A percentile compares a stretch with the other conserved stretches of the same genome.
Conservation (phyloP, 1,140 invertebrate genomes). For the Ditylenchus dipsaci region DNA sequence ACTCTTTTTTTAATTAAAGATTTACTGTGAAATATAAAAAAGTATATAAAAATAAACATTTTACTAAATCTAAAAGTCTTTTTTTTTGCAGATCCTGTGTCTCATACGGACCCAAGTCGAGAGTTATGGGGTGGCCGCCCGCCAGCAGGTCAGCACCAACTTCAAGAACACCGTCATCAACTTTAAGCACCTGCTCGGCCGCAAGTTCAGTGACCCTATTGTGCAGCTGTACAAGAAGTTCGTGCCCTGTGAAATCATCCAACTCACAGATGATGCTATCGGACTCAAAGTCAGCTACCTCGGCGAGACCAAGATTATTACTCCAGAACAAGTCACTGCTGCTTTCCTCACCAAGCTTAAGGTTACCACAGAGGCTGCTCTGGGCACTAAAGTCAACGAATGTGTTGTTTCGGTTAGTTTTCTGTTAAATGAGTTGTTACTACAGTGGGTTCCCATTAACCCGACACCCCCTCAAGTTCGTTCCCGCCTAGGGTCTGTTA, state of each 20-base stretch:
- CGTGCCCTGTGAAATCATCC: conserved; percentile 39
- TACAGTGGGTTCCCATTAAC: neutral
- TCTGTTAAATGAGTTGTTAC: neutral
- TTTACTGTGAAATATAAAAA: too few species aligned
- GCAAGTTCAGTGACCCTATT: conserved; percentile 76
- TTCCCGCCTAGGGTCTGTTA: too few species aligned
- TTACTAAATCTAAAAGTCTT: neutral
- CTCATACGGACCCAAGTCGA: conserved; percentile 82
- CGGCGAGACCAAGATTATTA: conserved; percentile 77
- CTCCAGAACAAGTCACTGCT: conserved; percentile 88
- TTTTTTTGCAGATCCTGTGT: conserved; percentile 75
- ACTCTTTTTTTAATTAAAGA: too few species aligned
- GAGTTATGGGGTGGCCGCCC: conserved; percentile 91
- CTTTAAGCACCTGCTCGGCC: conserved; percentile 84
- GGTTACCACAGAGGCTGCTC: conserved; percentile 77
- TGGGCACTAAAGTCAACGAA: conserved; percentile 74
- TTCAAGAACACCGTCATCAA: conserved; percentile 90
- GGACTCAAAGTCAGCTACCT: conserved; percentile 72
- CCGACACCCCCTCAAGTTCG: conserved; percentile 15
- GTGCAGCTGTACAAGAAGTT: conserved; percentile 55
- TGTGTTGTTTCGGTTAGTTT: conserved; percentile 79
- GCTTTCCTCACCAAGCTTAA: conserved; percentile 97
- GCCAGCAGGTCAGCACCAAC: conserved; percentile 92
- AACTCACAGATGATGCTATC: conserved; percentile 39
- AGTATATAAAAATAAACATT: neutral